These are phyloP conservation scores for Buceros bicornis DNA, from an alignment of 2,797 vertebrate species.

Conservation along the genomic window DNA sequence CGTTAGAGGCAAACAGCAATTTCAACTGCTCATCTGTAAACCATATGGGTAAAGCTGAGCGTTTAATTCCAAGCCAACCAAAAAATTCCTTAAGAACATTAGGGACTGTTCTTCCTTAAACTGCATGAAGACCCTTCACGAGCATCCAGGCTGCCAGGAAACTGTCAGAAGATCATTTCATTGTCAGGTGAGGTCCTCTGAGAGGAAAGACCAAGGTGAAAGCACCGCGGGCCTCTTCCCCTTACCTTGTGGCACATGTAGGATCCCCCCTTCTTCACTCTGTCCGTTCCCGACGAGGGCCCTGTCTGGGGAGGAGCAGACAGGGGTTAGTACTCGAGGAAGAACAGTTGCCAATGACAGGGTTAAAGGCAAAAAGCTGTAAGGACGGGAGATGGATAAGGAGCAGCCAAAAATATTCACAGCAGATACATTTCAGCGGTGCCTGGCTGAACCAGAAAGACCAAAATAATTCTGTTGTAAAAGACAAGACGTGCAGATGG, in stretches of 20 bases:
- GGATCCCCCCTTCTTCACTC: conserved; percentile 98
- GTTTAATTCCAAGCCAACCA: not conserved
- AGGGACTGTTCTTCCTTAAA: not conserved
- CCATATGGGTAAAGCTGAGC: not conserved
- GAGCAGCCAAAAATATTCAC: not conserved
- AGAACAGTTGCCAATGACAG: not conserved
- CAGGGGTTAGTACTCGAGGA: not conserved
- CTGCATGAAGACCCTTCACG: not conserved
- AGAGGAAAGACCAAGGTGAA: not conserved
- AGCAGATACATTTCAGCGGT: not conserved
- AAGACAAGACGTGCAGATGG: not conserved
- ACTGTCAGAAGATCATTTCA: not conserved
- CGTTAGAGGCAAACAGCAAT: not conserved
- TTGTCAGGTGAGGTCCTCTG: not conserved
- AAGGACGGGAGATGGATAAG: rapidly evolving
- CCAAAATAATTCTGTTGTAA: not conserved
- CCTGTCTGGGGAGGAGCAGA: conserved; percentile 84
- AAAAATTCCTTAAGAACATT: not conserved
- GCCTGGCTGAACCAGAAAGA: not conserved
- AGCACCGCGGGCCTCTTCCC: not conserved
- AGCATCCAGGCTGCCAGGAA: not conserved
- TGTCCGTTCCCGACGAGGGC: conserved; percentile 87
- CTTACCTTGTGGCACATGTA: conserved; percentile 99
- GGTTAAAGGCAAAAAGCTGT: not conserved
- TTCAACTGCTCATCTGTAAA: not conserved